A percentile compares a stretch with the other conserved stretches of the same genome.
phyloP scores from a whole-genome alignment of 1,140 invertebrate genomes.

The Bactericera cockerelli region DNA sequence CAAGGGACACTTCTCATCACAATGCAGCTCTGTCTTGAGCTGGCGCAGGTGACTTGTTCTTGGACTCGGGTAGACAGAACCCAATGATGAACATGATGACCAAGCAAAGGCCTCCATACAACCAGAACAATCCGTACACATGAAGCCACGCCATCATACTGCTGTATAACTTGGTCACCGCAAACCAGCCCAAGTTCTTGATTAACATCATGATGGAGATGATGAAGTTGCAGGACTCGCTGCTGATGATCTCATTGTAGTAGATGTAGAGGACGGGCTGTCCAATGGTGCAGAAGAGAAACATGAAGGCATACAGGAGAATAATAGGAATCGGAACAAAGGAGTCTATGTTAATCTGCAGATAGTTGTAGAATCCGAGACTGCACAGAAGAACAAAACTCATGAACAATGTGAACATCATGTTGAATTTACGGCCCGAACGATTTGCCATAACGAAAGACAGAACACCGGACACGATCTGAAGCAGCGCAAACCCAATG shows the following conservation, averaged over 20 bases:
- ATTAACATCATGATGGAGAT: conserved; percentile 3
- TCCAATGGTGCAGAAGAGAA: neutral
- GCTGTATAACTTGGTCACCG: neutral
- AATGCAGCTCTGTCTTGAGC: neutral
- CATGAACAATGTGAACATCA: neutral
- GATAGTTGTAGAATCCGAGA: neutral
- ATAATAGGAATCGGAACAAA: neutral
- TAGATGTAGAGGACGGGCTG: neutral
- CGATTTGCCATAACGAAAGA: neutral
- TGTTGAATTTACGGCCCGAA: neutral
- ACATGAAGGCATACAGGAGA: neutral
- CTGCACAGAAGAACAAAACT: neutral
- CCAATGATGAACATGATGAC: neutral
- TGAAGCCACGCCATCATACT: neutral
- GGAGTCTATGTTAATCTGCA: neutral
- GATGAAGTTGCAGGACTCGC: neutral
- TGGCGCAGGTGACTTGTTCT: neutral
- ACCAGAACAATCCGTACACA: neutral
- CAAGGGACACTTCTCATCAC: neutral
- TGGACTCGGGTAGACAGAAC: neutral
- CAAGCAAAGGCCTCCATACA: conserved; percentile 1
- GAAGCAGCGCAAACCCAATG: neutral
- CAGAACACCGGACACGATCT: neutral
- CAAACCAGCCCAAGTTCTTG: neutral
- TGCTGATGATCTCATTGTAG: conserved; percentile 6